These are phyloP conservation scores for Ibidorhyncha struthersii DNA, from an alignment of 2,113 vertebrate genomes.

Conservation along the genomic window DNA sequence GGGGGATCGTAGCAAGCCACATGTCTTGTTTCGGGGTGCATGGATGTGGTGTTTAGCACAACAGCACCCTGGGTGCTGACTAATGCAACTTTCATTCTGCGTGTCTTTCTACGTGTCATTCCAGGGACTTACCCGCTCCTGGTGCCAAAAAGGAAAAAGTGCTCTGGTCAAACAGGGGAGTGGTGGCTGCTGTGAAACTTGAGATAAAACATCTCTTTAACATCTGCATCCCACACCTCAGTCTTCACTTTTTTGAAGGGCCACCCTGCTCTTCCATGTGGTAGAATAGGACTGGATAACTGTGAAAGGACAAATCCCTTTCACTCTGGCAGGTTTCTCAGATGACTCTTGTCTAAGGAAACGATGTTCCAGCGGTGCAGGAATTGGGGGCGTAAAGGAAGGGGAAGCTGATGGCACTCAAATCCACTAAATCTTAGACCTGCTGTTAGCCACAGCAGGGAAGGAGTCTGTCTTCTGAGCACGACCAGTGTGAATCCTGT, in stretches of 20 bases:
- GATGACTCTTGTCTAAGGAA: not conserved
- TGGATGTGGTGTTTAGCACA: not conserved
- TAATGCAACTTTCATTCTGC: not conserved
- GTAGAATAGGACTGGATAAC: not conserved
- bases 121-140: not conserved
- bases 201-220: not conserved
- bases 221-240: too few relatives aligned
- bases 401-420: not conserved
- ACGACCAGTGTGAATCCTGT: not conserved
- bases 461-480: not conserved
- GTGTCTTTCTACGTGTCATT: not conserved
- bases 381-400: not conserved
- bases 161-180: not conserved
- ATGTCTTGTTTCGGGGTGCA: not conserved
- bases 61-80: not conserved
- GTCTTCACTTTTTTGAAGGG: not conserved
- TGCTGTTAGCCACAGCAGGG: not conserved
- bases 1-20: not conserved
- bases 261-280: not conserved
- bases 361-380: not conserved
- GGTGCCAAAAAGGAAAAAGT: not conserved
- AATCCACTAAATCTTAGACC: not conserved
- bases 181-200: not conserved
- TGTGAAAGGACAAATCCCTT: not conserved
- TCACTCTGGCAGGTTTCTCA: not conserved